Evolutionary conservation across 1,140 invertebrate species (phyloP), one percentile per base, ranked within the genome.

Genomic region (Drosophila ficusphila): DNA sequence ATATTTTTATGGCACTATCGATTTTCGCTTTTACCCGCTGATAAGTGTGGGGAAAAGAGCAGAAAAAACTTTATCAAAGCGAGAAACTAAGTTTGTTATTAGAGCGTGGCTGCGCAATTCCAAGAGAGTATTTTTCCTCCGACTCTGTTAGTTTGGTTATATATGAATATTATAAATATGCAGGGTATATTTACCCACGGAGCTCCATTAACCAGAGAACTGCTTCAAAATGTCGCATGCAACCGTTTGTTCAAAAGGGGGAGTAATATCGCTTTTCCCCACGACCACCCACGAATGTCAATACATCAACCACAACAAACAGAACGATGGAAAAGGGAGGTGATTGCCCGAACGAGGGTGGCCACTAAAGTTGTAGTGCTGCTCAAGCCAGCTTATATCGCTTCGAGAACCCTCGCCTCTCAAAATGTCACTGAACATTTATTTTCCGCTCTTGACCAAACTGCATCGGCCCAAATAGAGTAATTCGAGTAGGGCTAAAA

Each of bases 21-120:
- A 86, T 83, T 83, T 86, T 82, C 61, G 62, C 61, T 73, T 73
- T 81, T 68, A 34, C 38, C 39, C 34, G 9, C 41, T 46, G 27
- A 38, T 62, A 51, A 53, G 16, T 44, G 18, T 27, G 16, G 25
- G 4, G 27, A 34, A 36, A 14, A 38, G 11, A 41, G n/a, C n/a
- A n/a, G n/a, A n/a, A n/a, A 41, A 65, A 85, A 86, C 41, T 86
- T 83, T 76, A 83, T 85, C 79, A 83, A 79, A 79, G 64, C 79
- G 56, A 56, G n/a, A 57, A 46, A 54, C 74, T 27, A 69, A 70
- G 56, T 83, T 61, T 79, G 78, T 75, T 76, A 67, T 46, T 36
- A 53, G 53, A 23, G 8, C 73, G 49, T 82, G 61, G 79, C 70
- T 83, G 57, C 46, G 58, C 75, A 71, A 31, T 62, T 21, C 47